These are phyloP conservation scores for Drosophila setifemur DNA, from an alignment of 1,140 invertebrate genomes.

Conservation along the genomic window DNA sequence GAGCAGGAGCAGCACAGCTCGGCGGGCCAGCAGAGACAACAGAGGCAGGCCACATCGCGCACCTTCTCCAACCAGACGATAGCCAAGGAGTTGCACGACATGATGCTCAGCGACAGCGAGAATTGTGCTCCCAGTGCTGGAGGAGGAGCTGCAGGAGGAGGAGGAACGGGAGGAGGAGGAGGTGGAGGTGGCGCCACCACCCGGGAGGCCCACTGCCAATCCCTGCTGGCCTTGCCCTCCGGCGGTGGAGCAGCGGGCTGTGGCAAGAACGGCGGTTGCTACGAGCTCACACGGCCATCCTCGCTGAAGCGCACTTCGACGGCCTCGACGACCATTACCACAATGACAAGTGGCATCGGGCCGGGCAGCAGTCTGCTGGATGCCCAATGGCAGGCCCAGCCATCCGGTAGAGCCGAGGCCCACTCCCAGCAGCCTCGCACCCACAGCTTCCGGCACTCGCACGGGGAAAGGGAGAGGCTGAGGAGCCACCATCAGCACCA, in stretches of 20 bases:
- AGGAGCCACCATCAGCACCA: constrained; percentile 42
- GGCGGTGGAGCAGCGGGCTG: constrained; percentile 9
- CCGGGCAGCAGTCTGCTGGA: constrained; percentile 65
- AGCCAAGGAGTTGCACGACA: constrained; percentile 72
- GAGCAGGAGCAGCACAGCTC: constrained; percentile 75
- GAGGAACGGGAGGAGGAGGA: not conserved
- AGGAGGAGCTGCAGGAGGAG: not conserved
- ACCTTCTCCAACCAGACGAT: constrained; percentile 78
- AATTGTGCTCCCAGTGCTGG: constrained; percentile 24
- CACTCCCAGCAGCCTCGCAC: constrained; percentile 28
- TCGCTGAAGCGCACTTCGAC: constrained; percentile 74
- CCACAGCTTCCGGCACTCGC: constrained; percentile 62
- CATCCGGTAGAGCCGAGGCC: no score
- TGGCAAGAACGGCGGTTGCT: constrained; percentile 57
- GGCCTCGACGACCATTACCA: constrained; percentile 72
- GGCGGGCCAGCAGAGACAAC: constrained; percentile 58
- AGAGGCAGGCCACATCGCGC: constrained; percentile 54
- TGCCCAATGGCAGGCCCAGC: constrained; percentile 60
- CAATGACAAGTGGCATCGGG: constrained; percentile 71
- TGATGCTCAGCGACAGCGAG: constrained; percentile 67
- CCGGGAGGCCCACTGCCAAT: constrained; percentile 58
- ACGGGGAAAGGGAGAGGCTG: constrained; percentile 21
- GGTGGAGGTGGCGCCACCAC: not conserved
- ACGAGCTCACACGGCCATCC: constrained; percentile 71
- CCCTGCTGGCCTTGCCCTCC: constrained; percentile 60